Evolutionary conservation across 2,113 vertebrate genomes (phyloP), one percentile per base, ranked within the genome.

Genomic region (Mustela nigripes): DNA sequence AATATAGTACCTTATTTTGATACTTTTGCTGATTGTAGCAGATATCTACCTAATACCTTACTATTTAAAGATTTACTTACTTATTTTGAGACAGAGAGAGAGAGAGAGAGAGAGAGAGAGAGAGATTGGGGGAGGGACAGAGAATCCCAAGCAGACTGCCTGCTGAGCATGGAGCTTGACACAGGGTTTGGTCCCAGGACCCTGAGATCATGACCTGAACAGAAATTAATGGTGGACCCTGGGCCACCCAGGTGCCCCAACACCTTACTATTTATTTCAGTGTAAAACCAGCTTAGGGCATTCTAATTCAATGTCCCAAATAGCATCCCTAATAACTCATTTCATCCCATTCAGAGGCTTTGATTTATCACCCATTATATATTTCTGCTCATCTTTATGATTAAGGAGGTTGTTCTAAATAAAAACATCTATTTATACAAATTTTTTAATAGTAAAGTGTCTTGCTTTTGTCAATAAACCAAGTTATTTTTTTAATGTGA

Each of bases 381-480:
- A 71, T 69, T 31, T 89, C 58, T 58, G 63, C 15, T 62, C 39
- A 48, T 80, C 39, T 56, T 69, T 74, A 83, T 94, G 58, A 90
- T 84, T 97, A 90, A 95, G 69, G 73, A 82, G 24, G 60, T 26
- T 79, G 26, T n/a, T 90, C 26, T 80, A 56, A n/a, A 69, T 67
- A 8, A 15, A 92, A 90, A 71, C 0, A 33, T 14, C 5, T 78
- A 86, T 39, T 80, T 96, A 48, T 83, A 48, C 16, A 67, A 86
- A 65, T 88, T 90, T 85, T 90, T 79, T 76, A 39, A 33, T 19
- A 87, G 5, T 9, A 93, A 50, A 88, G 69, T 48, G 45, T 90
- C 36, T 85, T 89, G 56, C 8, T 6, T 71, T 93, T 9, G 0
- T 56, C 65, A 96, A 39, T 67, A 94, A 93, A 94, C 92, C 39